Base-by-base conservation (phyloP, 1,140 invertebrate genomes). In the Nymphalis io region DNA sequence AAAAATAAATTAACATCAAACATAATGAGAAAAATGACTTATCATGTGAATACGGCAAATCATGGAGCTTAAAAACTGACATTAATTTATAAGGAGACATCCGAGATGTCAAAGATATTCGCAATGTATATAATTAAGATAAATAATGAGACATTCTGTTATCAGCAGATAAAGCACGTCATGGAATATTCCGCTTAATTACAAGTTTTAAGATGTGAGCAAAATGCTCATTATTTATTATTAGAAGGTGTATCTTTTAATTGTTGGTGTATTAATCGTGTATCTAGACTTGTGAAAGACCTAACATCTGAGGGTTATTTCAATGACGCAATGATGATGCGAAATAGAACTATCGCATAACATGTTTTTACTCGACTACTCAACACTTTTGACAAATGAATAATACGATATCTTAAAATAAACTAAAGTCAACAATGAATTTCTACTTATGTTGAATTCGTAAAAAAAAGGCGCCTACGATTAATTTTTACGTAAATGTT, bases 141-240 rank as follows among this genome's bases (percentile, higher is more conserved):
- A 85, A 87, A 85, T 84, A 85, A 57, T 69, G 66, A 78, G 74
- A 77, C 68, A 70, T 58, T n/a, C 72, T 68, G 67, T 75, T 80
- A 82, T 83, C 83, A 72, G 18, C 48, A 75, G 79, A 80, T 81
- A 82, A 81, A 63, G 33, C 59, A 57, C 59, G 65, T 72, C 72
- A 65, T 81, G 85, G 83, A 87, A 87, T 81, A 78, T 85, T 85
- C 74, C 81, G 67, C 74, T 69, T 83, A 79, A 82, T 84, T 76
- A 79, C 67, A 63, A 62, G 40, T 21, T 66, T 46, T 57, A 71
- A 66, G 66, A 53, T 57, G 23, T 18, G 27, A 3, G 48, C 27
- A 55, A 57, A 55, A 42, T 48, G 11, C 16, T 55, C 46, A 59
- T 40, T 44, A 39, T 42, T 65, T 44, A 15, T 12, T 53, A 10